Evolutionary conservation across 2,888 invertebrate genomes (phyloP).

Genomic region (Ormyrus nitidulus): DNA sequence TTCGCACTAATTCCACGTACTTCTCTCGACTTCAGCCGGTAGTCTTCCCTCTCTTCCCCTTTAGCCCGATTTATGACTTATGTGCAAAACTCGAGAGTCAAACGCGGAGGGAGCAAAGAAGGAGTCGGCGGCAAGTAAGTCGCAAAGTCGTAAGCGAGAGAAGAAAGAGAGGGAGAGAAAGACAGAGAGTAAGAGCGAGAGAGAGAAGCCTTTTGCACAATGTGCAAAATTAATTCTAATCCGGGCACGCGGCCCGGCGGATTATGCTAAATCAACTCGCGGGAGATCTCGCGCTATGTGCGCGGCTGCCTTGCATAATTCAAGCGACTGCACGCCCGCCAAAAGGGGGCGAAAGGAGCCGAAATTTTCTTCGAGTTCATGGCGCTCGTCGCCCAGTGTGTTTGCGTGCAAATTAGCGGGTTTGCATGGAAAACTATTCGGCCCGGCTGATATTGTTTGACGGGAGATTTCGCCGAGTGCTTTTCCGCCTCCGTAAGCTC

Average conservation of each 20-base stretch:
- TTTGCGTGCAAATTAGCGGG: slow-evolving; percentile 46
- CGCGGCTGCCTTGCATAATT: slow-evolving; percentile 41
- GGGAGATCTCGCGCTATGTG: neutral
- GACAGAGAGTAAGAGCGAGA: neutral
- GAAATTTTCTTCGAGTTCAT: slow-evolving; percentile 33
- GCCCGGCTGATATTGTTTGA: slow-evolving; percentile 20
- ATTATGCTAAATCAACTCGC: slow-evolving; percentile 48
- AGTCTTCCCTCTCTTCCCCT: too few relatives aligned
- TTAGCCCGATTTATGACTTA: slow-evolving; percentile 18
- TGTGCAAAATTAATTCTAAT: slow-evolving; percentile 49
- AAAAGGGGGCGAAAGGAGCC: neutral
- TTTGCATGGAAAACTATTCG: slow-evolving; percentile 31
- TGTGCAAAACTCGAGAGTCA: slow-evolving; percentile 8
- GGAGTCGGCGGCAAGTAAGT: neutral
- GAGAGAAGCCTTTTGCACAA: slow-evolving; percentile 3
- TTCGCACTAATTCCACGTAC: too few relatives aligned
- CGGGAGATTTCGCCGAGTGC: neutral
- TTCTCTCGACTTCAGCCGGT: too few relatives aligned
- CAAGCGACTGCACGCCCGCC: neutral
- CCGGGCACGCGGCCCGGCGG: slow-evolving; percentile 25
- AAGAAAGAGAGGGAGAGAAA: neutral
- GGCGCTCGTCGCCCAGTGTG: neutral
- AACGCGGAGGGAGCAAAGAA: neutral
- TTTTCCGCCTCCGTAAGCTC: neutral
- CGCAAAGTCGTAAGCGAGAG: neutral